phyloP scores from a whole-genome alignment of 2,797 vertebrate species.

The Mionectes olivaceus region DNA sequence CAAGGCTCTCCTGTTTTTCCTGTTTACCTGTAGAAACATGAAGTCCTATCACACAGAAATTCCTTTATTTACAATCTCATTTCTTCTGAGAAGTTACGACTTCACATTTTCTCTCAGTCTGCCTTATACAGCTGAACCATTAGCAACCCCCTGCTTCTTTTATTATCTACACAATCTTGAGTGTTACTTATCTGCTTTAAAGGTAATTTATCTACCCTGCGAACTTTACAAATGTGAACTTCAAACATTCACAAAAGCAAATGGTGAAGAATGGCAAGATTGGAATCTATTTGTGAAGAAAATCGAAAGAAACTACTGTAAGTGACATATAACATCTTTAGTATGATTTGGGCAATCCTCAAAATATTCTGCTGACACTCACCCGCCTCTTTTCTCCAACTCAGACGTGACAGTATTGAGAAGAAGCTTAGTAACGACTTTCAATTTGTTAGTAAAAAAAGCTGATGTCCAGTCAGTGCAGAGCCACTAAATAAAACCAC shows the following conservation, averaged over 20 bases:
- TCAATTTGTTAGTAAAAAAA: neutral
- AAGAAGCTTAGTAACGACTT: neutral
- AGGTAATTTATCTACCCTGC: neutral
- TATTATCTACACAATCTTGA: neutral
- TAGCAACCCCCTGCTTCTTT: neutral
- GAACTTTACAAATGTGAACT: neutral
- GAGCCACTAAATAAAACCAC: neutral
- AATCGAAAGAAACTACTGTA: neutral
- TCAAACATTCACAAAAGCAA: neutral
- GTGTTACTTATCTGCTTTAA: neutral
- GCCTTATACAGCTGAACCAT: neutral
- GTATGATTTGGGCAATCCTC: neutral
- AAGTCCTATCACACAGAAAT: neutral
- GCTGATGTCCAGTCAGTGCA: neutral
- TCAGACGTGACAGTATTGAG: neutral
- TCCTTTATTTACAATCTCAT: neutral
- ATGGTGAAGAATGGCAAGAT: neutral
- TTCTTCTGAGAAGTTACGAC: neutral
- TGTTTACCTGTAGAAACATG: neutral
- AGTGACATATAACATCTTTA: neutral
- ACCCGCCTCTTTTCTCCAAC: neutral
- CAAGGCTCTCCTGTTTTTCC: neutral
- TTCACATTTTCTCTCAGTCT: neutral
- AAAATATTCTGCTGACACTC: neutral
- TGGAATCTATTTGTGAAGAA: neutral